Evolutionary conservation across 2,888 invertebrate species (phyloP).

Genomic region (Cyrtodaria siliqua): DNA sequence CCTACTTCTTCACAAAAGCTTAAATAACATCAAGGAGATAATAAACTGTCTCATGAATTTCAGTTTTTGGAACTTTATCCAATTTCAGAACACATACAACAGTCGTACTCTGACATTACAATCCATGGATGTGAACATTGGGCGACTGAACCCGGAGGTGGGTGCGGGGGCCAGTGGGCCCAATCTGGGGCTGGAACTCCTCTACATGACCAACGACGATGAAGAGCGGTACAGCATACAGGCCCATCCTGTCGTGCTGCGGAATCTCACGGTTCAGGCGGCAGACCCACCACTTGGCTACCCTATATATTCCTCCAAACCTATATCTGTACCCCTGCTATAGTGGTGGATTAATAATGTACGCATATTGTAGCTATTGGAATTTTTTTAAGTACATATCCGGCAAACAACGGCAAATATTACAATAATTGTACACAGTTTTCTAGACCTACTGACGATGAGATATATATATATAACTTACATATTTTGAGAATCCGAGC

Average conservation of each 20-base stretch:
- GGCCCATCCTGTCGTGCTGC: conserved; percentile 85
- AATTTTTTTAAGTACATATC: too few species aligned
- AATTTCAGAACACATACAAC: conserved; percentile 83
- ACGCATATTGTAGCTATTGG: too few species aligned
- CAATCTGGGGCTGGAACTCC: conserved; percentile 86
- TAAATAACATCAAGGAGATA: too few species aligned
- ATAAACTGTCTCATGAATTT: too few species aligned
- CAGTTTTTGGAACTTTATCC: too few species aligned
- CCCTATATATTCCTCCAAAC: conserved; percentile 84
- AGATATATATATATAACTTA: too few species aligned
- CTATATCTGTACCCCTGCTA: conserved; percentile 78
- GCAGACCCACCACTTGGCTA: conserved; percentile 87
- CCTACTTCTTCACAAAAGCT: too few species aligned
- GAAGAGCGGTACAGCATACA: conserved; percentile 87
- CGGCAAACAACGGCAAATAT: too few species aligned
- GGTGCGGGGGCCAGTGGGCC: conserved; percentile 87
- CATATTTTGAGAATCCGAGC: too few species aligned
- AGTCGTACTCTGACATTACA: conserved; percentile 85
- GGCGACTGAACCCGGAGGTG: conserved; percentile 84
- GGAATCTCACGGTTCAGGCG: conserved; percentile 86
- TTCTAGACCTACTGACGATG: too few species aligned
- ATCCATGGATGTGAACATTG: conserved; percentile 82
- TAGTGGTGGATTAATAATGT: conserved; percentile 36
- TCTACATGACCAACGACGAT: conserved; percentile 87
- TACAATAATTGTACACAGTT: too few species aligned